Evolutionary conservation across 2,797 vertebrate genomes (phyloP).

Genomic region (Sebastes baramenuke): DNA sequence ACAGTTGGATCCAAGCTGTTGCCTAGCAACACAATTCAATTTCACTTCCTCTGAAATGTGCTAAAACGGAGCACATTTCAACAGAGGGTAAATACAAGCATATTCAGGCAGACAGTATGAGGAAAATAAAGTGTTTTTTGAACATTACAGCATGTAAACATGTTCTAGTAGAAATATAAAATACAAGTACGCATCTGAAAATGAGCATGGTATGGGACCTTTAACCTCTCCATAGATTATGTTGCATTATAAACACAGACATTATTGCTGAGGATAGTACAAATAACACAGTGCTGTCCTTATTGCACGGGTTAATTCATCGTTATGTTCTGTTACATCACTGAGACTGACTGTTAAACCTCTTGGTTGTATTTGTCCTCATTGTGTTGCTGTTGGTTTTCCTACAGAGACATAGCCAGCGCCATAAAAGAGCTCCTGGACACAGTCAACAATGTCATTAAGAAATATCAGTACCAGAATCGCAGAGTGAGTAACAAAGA

Average conservation of each 20-base stretch:
- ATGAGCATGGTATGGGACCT: too few species aligned
- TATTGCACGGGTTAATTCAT: neutral
- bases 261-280: neutral
- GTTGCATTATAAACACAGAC: neutral
- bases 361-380: neutral
- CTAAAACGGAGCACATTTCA: too few species aligned
- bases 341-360: neutral
- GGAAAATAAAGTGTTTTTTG: too few species aligned
- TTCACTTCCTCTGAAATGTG: too few species aligned
- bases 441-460: slow-evolving; percentile 99
- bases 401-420: slow-evolving; percentile 95
- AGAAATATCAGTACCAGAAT: slow-evolving; percentile 99
- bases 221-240: neutral
- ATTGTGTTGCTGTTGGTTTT: neutral
- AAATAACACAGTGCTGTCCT: neutral
- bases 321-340: neutral
- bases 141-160: too few species aligned
- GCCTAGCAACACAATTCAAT: too few species aligned
- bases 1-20: too few species aligned
- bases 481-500: slow-evolving; percentile 89
- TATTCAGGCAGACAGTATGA: too few species aligned
- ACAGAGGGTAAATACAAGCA: too few species aligned
- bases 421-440: slow-evolving; percentile 99
- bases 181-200: too few species aligned
- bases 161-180: too few species aligned